Percentiles rank a stretch among this genome's conserved stretches.
These are phyloP conservation scores for Drosophila tropicalis DNA, from an alignment of 1,140 invertebrate genomes.

Conservation along the genomic window DNA sequence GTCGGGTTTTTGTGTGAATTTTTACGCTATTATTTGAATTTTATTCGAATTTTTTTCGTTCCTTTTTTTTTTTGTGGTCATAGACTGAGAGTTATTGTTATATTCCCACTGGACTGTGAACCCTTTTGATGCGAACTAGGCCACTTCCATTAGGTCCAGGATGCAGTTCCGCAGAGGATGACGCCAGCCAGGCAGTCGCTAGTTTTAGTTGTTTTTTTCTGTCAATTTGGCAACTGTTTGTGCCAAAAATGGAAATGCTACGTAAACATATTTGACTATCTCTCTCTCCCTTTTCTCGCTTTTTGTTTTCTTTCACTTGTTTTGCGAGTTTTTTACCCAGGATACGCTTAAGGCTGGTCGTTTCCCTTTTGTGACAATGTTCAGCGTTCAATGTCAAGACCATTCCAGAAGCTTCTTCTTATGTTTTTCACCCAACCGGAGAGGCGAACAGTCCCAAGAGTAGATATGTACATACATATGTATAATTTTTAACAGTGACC, in stretches of 20 bases:
- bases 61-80: constrained; percentile 16
- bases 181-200: constrained; percentile 41
- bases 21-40: constrained; percentile 76
- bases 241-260: constrained; percentile 23
- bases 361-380: constrained; percentile 70
- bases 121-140: constrained; percentile 68
- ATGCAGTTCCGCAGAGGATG: background rate
- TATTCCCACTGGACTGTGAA: constrained; percentile 51
- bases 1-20: constrained; percentile 40
- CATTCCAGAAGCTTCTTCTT: constrained; percentile 15
- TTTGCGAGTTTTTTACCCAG: constrained; percentile 22
- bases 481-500: too few species aligned
- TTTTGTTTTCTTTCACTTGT: constrained; percentile 2
- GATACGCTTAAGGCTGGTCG: constrained; percentile 65
- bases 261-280: constrained; percentile 33
- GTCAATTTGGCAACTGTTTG: constrained; percentile 36
- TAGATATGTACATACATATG: too few species aligned
- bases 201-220: background rate
- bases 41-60: constrained; percentile 60
- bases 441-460: too few species aligned
- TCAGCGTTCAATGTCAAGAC: constrained; percentile 72
- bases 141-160: constrained; percentile 34
- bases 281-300: constrained; percentile 7
- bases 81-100: constrained; percentile 67
- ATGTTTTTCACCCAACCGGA: too few species aligned